Evolutionary conservation across 2,888 invertebrate genomes (phyloP).

Genomic region (Cheilosia vernalis): DNA sequence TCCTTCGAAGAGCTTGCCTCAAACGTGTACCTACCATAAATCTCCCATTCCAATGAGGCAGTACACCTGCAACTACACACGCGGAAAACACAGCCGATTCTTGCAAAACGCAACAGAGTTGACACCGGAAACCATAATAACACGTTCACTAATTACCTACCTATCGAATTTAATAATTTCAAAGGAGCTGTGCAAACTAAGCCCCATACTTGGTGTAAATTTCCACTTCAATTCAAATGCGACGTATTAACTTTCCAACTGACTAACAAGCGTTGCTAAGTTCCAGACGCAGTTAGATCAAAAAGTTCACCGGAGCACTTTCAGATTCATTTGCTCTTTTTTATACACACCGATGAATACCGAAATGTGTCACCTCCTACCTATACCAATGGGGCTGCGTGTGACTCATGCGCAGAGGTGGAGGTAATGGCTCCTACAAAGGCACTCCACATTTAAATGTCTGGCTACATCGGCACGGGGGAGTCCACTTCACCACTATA

Average conservation of each 20-base stretch:
- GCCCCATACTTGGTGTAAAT: background rate
- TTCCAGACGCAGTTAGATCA: constrained; percentile 35
- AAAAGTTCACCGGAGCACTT: constrained; percentile 62
- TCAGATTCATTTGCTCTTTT: constrained; percentile 55
- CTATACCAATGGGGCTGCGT: constrained; percentile 15
- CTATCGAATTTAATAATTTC: too few species aligned
- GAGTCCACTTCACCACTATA: background rate
- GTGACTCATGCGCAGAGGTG: background rate
- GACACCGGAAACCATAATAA: too few species aligned
- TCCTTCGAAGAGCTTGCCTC: too few species aligned
- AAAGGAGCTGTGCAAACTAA: background rate
- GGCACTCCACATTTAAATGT: constrained; percentile 40
- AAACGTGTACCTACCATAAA: too few species aligned
- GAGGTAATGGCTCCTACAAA: constrained; percentile 18
- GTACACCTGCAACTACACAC: too few species aligned
- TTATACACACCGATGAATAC: constrained; percentile 53
- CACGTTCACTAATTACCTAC: too few species aligned
- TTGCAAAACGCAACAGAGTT: too few species aligned
- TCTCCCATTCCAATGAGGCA: too few species aligned
- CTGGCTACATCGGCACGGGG: background rate
- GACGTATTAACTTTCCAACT: constrained; percentile 28
- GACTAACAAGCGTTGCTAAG: constrained; percentile 28
- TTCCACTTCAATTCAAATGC: constrained; percentile 13
- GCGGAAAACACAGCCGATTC: too few species aligned
- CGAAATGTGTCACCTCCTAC: constrained; percentile 57